A percentile compares a stretch with the other conserved stretches of the same genome.
These are phyloP conservation scores for Epicampocera succincta DNA, from an alignment of 2,888 invertebrate species.

Conservation along the genomic window DNA sequence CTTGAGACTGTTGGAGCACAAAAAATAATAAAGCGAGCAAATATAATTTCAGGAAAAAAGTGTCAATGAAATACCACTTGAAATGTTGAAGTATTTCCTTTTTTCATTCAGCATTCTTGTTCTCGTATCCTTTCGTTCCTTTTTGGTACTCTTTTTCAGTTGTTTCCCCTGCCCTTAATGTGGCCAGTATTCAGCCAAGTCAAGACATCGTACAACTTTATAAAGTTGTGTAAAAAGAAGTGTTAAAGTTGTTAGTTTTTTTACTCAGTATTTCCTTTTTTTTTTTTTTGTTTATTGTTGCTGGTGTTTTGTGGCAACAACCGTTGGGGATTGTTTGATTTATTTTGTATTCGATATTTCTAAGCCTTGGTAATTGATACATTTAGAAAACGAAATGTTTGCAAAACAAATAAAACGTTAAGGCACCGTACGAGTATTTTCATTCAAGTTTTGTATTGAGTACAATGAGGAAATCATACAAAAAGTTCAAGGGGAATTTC, in stretches of 20 bases:
- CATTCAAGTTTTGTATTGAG: not conserved
- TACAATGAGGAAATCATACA: too few relatives aligned
- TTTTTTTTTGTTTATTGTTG: conserved; percentile 4
- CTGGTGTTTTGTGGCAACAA: conserved; percentile 43
- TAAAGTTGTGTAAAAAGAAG: conserved; percentile 39
- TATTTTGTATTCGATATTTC: conserved; percentile 58
- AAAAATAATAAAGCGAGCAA: conserved; percentile 1
- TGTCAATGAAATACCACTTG: conserved; percentile 68
- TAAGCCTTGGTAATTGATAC: conserved; percentile 65
- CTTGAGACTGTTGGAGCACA: conserved; percentile 5
- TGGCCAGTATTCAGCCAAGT: conserved; percentile 19
- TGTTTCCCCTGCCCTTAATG: conserved; percentile 17
- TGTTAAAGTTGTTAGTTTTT: conserved; percentile 60
- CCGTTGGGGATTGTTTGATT: conserved; percentile 61
- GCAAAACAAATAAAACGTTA: conserved; percentile 25
- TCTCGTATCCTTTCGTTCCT: conserved; percentile 23
- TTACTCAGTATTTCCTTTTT: conserved; percentile 41
- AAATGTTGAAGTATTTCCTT: conserved; percentile 59
- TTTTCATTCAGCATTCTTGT: not conserved
- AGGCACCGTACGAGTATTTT: not conserved
- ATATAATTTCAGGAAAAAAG: conserved; percentile 50
- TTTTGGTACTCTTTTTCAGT: conserved; percentile 16
- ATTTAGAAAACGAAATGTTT: conserved; percentile 40
- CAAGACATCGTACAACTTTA: conserved; percentile 36
- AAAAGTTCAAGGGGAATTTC: too few relatives aligned